Evolutionary conservation across 2,888 invertebrate species (phyloP), one percentile per base, ranked within the genome.

Genomic region (Stenodera caucasica): DNA sequence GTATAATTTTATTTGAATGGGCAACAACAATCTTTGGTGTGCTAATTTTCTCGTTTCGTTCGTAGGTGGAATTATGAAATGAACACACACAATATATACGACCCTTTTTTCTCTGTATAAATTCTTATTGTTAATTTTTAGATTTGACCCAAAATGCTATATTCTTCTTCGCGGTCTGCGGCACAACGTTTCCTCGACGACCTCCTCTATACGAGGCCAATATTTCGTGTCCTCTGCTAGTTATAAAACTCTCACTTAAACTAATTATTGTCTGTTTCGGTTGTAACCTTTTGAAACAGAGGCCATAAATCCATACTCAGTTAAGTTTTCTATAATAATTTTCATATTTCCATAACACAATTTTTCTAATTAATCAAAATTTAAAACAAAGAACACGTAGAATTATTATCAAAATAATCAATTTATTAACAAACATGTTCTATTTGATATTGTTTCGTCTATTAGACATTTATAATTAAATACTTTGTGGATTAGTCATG

Each of bases 261-360:
- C 63, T 63, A 63, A 63, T 63, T 62, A 62, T 62, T 59, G 63
- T 63, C 59, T 59, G 57, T 63, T 63, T 63, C 63, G 63, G 59
- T 63, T 56, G 59, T 63, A 63, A 63, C 63, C 63, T 63, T 63
- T 59, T 57, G n/a, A 37, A 59, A 51, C 59, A 57, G 63, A 63
- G 63, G 59, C 50, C 58, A 29, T 49, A 58, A 49, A n/a, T 40
- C 53, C 56, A 59, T 49, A 56, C 52, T 30, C 58, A 30, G 11
- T 18, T 18, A 8, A 18, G 40, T 40, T 40, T 40, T 40, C 18
- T 40, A 40, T 40, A 40, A 4, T 40, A 18, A 40, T 14, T 40
- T 40, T 35, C 35, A 40, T 6, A 26, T 26, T 26, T 26, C 6
- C 26, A 49, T 49, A 33, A 49, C 50, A 57, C 57, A 35, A 49